Evolutionary conservation across 2,797 vertebrate genomes (phyloP), one percentile per base, ranked within the genome.

Genomic region (Mormyrops boulengeri): DNA sequence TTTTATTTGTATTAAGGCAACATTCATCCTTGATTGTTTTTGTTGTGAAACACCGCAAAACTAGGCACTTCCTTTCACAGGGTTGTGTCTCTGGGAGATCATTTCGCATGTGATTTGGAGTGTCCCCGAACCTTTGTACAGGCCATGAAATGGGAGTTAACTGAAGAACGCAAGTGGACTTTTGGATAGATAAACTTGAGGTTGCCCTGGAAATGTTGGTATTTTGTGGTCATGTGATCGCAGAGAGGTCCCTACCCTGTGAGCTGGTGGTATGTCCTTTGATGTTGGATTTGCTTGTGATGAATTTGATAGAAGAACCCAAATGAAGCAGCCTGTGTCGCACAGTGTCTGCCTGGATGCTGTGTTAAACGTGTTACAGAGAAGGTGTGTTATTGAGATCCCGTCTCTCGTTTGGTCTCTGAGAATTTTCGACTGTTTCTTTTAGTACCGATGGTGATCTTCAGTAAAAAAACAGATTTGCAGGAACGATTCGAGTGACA

Each of bases 41-140:
- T 85, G 77, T 62, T 85, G 88, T 89, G 88, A 88, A 88, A 53
- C 17, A 12, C 88, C 0, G 88, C 49, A 17, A 14, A 88, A 88
- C 88, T 2, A 5, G 1, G 88, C 26, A 22, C 44, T 52, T 52
- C 6, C 88, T 49, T 14, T 44, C 34, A 57, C 49, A 49, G 6
- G 49, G 26, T 77, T 53, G 26, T n/a, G 26, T 77, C 44, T 34
- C 49, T 3, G 12, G 12, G 62, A 50, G 66, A 5, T 73, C 3
- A 26, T 7, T 26, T 49, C 11, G 14, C 44, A 5, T 11, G 47
- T 9, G 44, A 14, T 14, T 52, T 88, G 34, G 47, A 44, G 41
- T 17, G 7, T 34, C 44, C n/a, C 4, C 4, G n/a, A 60, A 38
- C 53, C 17, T 87, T 57, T 38, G 26, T 30, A 19, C 50, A 0